Evolutionary conservation across 1,140 invertebrate genomes (phyloP), one percentile per base, ranked within the genome.

Genomic region (Macrobrachium nipponense): DNA sequence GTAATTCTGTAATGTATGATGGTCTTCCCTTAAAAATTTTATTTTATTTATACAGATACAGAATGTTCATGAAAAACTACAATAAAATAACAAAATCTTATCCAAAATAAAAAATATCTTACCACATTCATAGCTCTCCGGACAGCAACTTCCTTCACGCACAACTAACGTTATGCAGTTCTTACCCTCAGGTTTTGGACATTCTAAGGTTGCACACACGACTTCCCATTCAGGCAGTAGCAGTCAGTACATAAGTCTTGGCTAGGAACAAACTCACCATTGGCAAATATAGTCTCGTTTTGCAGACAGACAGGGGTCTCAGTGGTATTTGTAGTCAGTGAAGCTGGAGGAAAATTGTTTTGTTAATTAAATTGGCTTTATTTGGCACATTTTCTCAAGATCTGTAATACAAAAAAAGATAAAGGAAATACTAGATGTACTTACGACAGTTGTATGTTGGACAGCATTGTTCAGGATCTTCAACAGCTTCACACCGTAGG

Each of bases 381-480:
- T 51, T 0, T 77, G 7, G 20, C 44, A 44, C 44, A 18, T 17
- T 77, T n/a, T 44, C 7, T 76, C 23, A 51, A 20, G 20, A 27
- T 20, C 75, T 18, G 17, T 17, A 23, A 18, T 36, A 85, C 60
- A 23, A 11, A 76, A 64, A 44, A 68, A 61, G 23, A 7, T 5
- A 0, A n/a, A 43, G 11, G 44, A 15, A 78, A 62, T n/a, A 64
- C 7, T 14, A 66, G 60, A 43, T 58, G 66, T 62, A 87, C 91
- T 94, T 93, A 92, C 95, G 93, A 91, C 96, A 97, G 78, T 93
- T 93, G 89, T 96, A 97, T 86, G 93, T 94, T 43, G 96, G 95
- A 90, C 96, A 97, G 89, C 96, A 97, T 91, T 92, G 75, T 91
- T 92, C 90, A 91, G 93, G 88, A 93, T 93, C 87, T 94, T 91